A percentile compares a stretch with the other conserved stretches of the same genome.
phyloP scores from a whole-genome alignment of 2,888 invertebrate genomes.

The Drosophila formosana region DNA sequence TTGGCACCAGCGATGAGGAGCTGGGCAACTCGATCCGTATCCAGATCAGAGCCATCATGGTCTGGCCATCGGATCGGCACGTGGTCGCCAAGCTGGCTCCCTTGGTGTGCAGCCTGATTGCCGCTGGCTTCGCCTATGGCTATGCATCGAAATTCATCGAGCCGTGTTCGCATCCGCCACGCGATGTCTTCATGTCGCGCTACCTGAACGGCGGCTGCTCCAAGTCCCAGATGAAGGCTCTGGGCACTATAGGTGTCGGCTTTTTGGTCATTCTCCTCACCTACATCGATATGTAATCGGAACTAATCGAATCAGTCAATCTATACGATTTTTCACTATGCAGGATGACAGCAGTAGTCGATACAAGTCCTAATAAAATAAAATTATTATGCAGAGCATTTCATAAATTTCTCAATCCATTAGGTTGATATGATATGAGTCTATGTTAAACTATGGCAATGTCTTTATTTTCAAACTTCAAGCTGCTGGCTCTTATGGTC shows the following conservation, averaged over 20 bases:
- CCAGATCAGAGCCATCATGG: neutral
- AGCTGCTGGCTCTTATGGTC: too few species aligned
- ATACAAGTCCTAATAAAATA: too few species aligned
- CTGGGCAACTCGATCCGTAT: neutral
- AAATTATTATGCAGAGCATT: too few species aligned
- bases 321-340: too few species aligned
- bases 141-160: neutral
- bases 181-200: neutral
- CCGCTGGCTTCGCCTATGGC: conserved; percentile 2
- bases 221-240: neutral
- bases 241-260: neutral
- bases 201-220: neutral
- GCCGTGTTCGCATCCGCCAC: neutral
- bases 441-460: too few species aligned
- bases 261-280: neutral
- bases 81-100: conserved; percentile 1
- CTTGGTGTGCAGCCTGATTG: neutral
- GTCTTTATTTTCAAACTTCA: too few species aligned
- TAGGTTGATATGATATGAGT: too few species aligned
- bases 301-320: too few species aligned
- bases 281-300: neutral
- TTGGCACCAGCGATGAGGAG: neutral
- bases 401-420: too few species aligned
- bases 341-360: neutral
- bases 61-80: neutral